phyloP scores from a whole-genome alignment of 2,888 invertebrate genomes.

The Cephus spinipes region DNA sequence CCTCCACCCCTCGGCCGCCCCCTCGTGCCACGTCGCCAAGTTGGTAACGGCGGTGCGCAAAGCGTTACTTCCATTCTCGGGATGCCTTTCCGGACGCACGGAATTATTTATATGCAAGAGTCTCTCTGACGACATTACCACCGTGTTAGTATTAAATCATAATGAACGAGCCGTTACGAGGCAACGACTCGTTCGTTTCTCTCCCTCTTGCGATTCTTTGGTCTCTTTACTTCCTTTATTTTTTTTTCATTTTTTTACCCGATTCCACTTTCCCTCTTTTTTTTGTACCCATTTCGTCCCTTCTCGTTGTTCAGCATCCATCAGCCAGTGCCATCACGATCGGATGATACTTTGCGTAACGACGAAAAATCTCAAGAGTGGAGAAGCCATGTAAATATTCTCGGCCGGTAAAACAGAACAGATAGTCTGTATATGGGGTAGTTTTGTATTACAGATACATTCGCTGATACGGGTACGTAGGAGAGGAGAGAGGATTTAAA shows the following conservation, averaged over 20 bases:
- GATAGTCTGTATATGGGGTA: not conserved
- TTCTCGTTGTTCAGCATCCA: not conserved
- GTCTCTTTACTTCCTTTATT: constrained; percentile 20
- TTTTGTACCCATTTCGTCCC: not conserved
- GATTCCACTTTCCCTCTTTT: not conserved
- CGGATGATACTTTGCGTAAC: not conserved
- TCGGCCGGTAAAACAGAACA: not conserved
- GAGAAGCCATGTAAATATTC: not conserved
- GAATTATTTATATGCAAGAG: constrained; percentile 66
- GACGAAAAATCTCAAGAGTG: not conserved
- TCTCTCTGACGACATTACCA: constrained; percentile 67
- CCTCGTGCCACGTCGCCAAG: constrained; percentile 28
- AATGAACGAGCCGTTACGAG: constrained; percentile 65
- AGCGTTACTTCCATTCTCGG: constrained; percentile 51
- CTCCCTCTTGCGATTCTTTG: not conserved
- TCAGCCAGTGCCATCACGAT: not conserved
- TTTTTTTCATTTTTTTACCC: not conserved
- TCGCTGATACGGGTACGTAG: not conserved
- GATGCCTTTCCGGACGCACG: constrained; percentile 64
- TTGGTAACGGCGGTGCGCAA: constrained; percentile 24
- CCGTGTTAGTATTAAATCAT: constrained; percentile 67
- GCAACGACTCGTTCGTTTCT: constrained; percentile 37
- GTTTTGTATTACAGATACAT: not conserved
- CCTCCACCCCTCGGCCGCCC: constrained; percentile 31
- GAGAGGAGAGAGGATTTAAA: not conserved